These are phyloP conservation scores for Heliconius charithonia DNA, from an alignment of 2,888 invertebrate species.

Conservation along the genomic window DNA sequence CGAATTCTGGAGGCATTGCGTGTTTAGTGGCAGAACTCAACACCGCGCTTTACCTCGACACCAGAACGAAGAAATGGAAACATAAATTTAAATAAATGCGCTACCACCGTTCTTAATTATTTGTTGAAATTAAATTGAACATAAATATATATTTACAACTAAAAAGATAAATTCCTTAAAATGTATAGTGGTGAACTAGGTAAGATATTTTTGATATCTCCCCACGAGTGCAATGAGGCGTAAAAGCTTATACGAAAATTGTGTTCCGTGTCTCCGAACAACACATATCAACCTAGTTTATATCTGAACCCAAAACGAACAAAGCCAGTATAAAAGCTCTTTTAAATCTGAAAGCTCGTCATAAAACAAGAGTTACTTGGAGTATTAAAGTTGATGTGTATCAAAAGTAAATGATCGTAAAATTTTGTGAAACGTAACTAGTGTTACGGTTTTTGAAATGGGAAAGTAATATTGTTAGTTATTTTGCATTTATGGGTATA, in stretches of 20 bases:
- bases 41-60: too few species aligned
- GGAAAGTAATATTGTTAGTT: neutral
- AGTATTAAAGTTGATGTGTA: conserved; percentile 16
- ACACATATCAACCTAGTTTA: conserved; percentile 20
- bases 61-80: too few species aligned
- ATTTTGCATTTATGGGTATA: too few species aligned
- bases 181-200: neutral
- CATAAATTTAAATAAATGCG: too few species aligned
- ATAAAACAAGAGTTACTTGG: conserved; percentile 23
- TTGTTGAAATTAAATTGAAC: neutral
- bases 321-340: conserved; percentile 3
- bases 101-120: too few species aligned
- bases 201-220: neutral
- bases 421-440: conserved; percentile 29
- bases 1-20: too few species aligned
- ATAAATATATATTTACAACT: neutral
- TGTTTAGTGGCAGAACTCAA: too few species aligned
- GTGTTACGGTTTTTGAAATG: neutral
- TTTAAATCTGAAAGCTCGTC: conserved; percentile 18
- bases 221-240: conserved; percentile 1
- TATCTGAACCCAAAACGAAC: conserved; percentile 15
- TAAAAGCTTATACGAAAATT: conserved; percentile 18
- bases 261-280: conserved; percentile 16
- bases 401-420: conserved; percentile 20
- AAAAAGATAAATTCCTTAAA: neutral